Conservation (phyloP, 2,888 invertebrate species). For the Heterodera filipjevi region DNA sequence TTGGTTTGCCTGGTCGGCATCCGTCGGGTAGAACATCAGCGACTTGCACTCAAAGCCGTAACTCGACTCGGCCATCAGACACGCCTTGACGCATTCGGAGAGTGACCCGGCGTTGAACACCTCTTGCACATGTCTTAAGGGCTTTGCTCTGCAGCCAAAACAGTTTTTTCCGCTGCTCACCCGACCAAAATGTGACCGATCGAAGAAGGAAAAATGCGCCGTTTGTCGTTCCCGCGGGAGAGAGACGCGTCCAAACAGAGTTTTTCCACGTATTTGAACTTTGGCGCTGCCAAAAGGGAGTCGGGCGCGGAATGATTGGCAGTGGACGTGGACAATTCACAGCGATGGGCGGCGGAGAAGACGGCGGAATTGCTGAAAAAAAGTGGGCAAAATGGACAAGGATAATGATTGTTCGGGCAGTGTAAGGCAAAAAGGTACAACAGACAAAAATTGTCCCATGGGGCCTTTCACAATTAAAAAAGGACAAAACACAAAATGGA, state of each 20-base stretch:
- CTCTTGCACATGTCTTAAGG: constrained; percentile 45
- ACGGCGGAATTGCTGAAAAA: constrained; percentile 42
- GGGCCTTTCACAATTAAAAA: too few relatives aligned
- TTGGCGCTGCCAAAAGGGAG: constrained; percentile 28
- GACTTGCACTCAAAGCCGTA: constrained; percentile 49
- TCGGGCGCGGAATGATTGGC: constrained; percentile 38
- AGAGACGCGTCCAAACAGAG: constrained; percentile 18
- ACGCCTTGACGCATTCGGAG: constrained; percentile 43
- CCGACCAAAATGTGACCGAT: constrained; percentile 48
- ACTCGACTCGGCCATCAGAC: constrained; percentile 40
- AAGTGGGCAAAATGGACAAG: too few relatives aligned
- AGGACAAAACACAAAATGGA: too few relatives aligned
- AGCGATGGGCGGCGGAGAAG: constrained; percentile 39
- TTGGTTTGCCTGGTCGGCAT: constrained; percentile 42
- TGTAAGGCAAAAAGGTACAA: too few relatives aligned
- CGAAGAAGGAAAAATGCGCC: constrained; percentile 38
- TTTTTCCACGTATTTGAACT: constrained; percentile 43
- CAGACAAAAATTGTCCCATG: too few relatives aligned
- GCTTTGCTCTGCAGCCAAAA: background rate
- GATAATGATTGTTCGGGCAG: too few relatives aligned
- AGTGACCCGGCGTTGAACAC: constrained; percentile 47
- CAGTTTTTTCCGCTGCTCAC: background rate
- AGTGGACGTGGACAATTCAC: constrained; percentile 37
- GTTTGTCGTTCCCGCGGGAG: constrained; percentile 18
- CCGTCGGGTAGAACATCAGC: constrained; percentile 50